These are phyloP conservation scores for Euborellia annulipes DNA, from an alignment of 1,140 invertebrate species.

Conservation along the genomic window DNA sequence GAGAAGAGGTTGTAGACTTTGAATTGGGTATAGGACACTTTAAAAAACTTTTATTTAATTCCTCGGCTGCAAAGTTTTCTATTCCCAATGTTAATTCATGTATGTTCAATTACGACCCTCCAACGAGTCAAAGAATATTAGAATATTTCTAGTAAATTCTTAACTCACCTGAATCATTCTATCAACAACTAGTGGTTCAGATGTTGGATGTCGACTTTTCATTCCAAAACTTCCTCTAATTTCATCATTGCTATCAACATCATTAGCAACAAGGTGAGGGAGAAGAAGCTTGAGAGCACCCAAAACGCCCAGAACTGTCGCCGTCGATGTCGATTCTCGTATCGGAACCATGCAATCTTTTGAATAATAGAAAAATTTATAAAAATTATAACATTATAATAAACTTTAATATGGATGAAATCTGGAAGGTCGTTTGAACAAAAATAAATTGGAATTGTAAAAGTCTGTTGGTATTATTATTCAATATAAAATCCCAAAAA, in stretches of 20 bases:
- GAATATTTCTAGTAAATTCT: not conserved
- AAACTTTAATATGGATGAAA: too few relatives aligned
- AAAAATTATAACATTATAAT: too few relatives aligned
- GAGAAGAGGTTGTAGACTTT: not conserved
- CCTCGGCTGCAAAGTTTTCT: too few relatives aligned
- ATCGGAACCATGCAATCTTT: slow-evolving; percentile 37
- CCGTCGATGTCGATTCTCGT: slow-evolving; percentile 29
- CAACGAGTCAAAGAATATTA: too few relatives aligned
- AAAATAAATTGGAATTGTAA: too few relatives aligned
- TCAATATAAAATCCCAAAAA: too few relatives aligned
- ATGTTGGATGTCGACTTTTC: slow-evolving; percentile 10
- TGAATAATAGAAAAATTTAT: too few relatives aligned
- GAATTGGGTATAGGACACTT: too few relatives aligned
- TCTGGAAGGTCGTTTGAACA: too few relatives aligned
- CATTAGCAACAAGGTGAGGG: slow-evolving; percentile 29
- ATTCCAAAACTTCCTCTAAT: slow-evolving; percentile 29
- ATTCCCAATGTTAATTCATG: too few relatives aligned
- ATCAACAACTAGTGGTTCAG: slow-evolving; percentile 14
- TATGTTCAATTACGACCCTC: not conserved
- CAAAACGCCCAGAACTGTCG: slow-evolving; percentile 44
- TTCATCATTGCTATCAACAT: slow-evolving; percentile 10
- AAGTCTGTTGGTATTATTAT: too few relatives aligned
- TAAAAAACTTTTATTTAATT: too few relatives aligned
- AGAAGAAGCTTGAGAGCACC: slow-evolving; percentile 44
- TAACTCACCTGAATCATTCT: slow-evolving; percentile 15